Evolutionary conservation across 2,888 invertebrate species (phyloP).

Genomic region (Monoplex corrugatus): DNA sequence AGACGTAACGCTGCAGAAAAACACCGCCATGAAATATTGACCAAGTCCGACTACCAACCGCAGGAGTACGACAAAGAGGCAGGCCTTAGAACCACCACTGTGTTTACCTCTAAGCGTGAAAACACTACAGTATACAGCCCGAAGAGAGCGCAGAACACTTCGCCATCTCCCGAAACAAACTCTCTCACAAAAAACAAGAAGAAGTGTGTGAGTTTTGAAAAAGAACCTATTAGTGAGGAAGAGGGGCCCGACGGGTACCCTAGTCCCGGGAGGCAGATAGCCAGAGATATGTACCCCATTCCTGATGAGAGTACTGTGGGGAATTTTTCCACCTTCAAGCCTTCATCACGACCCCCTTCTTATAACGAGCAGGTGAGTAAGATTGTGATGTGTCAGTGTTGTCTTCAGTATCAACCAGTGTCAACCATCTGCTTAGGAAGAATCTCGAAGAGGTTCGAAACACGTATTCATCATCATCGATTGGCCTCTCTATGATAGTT

Average conservation of each 20-base stretch:
- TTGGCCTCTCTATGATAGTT: too few relatives aligned
- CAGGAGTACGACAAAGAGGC: constrained; percentile 37
- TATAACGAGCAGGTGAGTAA: constrained; percentile 22
- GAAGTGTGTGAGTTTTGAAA: constrained; percentile 47
- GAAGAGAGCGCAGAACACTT: neutral
- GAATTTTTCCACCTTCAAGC: constrained; percentile 47
- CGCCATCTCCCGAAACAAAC: neutral
- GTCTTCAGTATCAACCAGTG: too few relatives aligned
- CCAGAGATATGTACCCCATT: constrained; percentile 38
- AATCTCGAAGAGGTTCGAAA: too few relatives aligned
- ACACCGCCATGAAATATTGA: constrained; percentile 42
- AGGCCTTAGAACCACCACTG: constrained; percentile 15
- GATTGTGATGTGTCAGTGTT: too few relatives aligned
- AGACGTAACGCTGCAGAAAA: constrained; percentile 29
- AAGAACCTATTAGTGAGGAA: neutral
- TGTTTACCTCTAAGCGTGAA: constrained; percentile 39
- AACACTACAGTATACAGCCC: constrained; percentile 1
- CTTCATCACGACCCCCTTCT: constrained; percentile 3
- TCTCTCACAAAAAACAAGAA: constrained; percentile 38
- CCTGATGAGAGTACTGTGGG: constrained; percentile 28
- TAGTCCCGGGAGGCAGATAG: neutral
- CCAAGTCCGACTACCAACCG: constrained; percentile 42
- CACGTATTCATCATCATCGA: too few relatives aligned
- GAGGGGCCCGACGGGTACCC: neutral
- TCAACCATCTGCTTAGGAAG: neutral